Evolutionary conservation across 2,113 vertebrate species (phyloP).

Genomic region (Myrmecobius fasciatus): DNA sequence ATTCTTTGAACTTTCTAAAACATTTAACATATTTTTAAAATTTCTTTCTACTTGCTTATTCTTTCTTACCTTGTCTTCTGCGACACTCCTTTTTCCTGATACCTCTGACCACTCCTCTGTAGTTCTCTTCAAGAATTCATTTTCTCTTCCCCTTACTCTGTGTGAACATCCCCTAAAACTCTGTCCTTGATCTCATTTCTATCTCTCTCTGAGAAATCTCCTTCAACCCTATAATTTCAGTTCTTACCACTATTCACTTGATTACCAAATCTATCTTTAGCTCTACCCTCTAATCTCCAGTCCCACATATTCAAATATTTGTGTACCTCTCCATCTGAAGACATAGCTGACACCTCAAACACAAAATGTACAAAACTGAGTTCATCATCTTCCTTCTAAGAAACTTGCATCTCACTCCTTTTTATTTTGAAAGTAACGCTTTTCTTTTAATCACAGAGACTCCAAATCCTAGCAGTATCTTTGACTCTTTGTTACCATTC

Average conservation of each 20-base stretch:
- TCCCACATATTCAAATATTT: not conserved
- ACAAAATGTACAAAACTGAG: not conserved
- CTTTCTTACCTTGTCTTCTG: not conserved
- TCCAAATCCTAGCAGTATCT: not conserved
- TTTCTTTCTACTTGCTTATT: not conserved
- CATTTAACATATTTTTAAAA: not conserved
- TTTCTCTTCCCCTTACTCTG: not conserved
- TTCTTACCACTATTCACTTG: not conserved
- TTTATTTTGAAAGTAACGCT: not conserved
- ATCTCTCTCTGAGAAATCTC: not conserved
- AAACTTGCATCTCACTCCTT: not conserved
- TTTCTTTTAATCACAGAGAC: not conserved
- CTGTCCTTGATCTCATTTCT: not conserved
- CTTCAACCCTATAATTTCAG: not conserved
- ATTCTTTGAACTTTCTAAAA: not conserved
- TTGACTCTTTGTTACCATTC: not conserved
- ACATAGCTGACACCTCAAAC: not conserved
- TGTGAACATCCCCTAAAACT: not conserved
- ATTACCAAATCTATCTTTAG: not conserved
- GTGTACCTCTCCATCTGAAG: not conserved
- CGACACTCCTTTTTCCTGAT: not conserved
- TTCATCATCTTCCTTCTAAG: not conserved
- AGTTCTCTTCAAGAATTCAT: not conserved
- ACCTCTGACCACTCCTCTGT: not conserved
- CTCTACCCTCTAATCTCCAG: not conserved